Evolutionary conservation across 2,888 invertebrate genomes (phyloP), one percentile per base, ranked within the genome.

Genomic region (Vandiemenella viatica): DNA sequence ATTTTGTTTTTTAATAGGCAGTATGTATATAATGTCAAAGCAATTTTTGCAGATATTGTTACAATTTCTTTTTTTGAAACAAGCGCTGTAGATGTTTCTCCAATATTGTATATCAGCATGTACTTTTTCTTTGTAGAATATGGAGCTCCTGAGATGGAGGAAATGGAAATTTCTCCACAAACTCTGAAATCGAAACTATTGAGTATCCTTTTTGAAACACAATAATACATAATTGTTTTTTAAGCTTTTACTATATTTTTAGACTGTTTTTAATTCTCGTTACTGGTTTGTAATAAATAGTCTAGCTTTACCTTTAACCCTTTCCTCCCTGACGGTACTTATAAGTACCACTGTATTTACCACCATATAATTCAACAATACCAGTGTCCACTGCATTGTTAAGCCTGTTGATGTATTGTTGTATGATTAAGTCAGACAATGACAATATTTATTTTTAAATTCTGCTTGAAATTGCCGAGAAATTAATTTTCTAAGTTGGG

Each of bases 101-200:
- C 10, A 32, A 32, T 32, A 32, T 3, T 15, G 16, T 16, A 16
- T 38, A 16, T 46, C 21, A 42, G 43, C 16, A 13, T 37, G 22
- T 41, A 50, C 50, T 45, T 48, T 37, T 45, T 21, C 37, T 38
- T 50, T 71, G 43, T 67, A 91, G 90, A 77, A 69, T 83, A 84
- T 67, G 92, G 91, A 50, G 77, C 81, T 15, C 83, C 87, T 7
- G 89, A 88, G 57, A 82, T 82, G 67, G 78, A 77, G 45, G 77
- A 85, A 55, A 67, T 84, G 44, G 67, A 71, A 56, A 62, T 67
- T 0, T 71, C 73, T 58, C 67, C 68, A 1, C 72, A 68, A 55
- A 75, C 77, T 1, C 77, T 89, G 52, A 78, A 80, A 55, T 79
- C 79, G 19, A 80, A 80, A 58, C 68, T 86, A 17, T 74, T 89